Conservation (phyloP, 2,888 invertebrate genomes). For the Melieria picta region DNA sequence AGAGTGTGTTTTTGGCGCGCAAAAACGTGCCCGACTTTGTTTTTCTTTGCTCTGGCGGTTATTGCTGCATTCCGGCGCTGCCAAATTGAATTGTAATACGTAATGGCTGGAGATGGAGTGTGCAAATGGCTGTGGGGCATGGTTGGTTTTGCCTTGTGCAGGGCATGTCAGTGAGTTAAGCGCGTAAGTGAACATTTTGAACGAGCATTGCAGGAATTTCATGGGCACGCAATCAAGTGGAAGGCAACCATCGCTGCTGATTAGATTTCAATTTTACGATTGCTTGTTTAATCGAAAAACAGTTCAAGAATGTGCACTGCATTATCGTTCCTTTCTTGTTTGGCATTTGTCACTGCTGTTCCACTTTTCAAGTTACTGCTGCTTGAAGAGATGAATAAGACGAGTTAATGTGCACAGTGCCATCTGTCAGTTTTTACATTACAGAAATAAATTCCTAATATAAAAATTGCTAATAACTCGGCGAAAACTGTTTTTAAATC, state of each 20-base stretch:
- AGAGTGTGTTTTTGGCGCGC: not conserved
- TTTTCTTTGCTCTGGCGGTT: slow-evolving; percentile 1
- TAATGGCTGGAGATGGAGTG: not conserved
- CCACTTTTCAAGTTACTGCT: too few relatives aligned
- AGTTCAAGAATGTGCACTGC: too few relatives aligned
- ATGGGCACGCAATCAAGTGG: slow-evolving; percentile 36
- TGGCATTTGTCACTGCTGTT: too few relatives aligned
- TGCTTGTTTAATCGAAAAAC: slow-evolving; percentile 43
- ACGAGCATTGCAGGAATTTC: not conserved
- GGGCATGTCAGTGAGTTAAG: not conserved
- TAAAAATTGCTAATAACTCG: too few relatives aligned
- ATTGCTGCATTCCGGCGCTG: slow-evolving; percentile 36
- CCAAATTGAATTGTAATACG: slow-evolving; percentile 53
- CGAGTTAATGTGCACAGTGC: too few relatives aligned
- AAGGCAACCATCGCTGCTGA: slow-evolving; percentile 49
- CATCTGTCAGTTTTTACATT: too few relatives aligned
- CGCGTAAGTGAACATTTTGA: not conserved
- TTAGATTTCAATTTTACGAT: slow-evolving; percentile 57
- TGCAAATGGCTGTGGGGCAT: not conserved
- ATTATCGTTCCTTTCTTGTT: too few relatives aligned
- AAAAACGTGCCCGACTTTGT: slow-evolving; percentile 29
- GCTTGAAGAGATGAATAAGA: too few relatives aligned
- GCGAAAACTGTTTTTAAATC: too few relatives aligned
- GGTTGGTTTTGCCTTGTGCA: not conserved
- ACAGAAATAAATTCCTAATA: too few relatives aligned